Evolutionary conservation across 2,888 invertebrate genomes (phyloP), one percentile per base, ranked within the genome.

Genomic region (Cataglyphis albicans): DNA sequence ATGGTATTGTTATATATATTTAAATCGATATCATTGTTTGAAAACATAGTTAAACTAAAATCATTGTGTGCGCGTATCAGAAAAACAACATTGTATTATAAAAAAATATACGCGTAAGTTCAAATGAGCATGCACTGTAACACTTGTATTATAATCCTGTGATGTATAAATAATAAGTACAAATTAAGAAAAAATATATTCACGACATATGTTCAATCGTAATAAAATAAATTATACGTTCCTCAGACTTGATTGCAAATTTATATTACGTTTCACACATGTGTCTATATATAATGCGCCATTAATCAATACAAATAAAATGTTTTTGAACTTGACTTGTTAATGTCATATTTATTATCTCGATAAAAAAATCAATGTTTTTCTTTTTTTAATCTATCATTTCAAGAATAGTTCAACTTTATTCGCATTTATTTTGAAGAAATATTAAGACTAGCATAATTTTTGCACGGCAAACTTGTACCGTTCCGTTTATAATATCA

Each of bases 261-360:
- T 67, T 57, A 29, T n/a, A 55, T 68, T 70, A 57, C 10, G 38
- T 52, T 35, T 25, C 15, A 29, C 5, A 76, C 18, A 38, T 57
- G 29, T 55, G 15, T 68, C 9, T 12, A 55, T 67, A 75, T 38
- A 18, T 65, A 76, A 75, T 35, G 7, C 3, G 0, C 38, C 0
- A 70, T 15, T 32, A 25, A 75, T 35, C 21, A 29, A 64, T 18
- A 25, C 29, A 48, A 41, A 15, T 35, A 21, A 55, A 70, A 41
- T 44, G 7, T 74, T 44, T 74, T 32, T 29, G 12, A 59, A 59
- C 2, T 4, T n/a, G 29, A 21, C 41, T 61, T 10, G 9, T 74
- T 29, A 61, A 6, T 55, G 55, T 35, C 4, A 29, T n/a, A 18
- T 35, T 32, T 61, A 61, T 32, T 41, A 0, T 15, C 32, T 65